Conservation (phyloP, 2,113 vertebrate genomes). For the Sphyrna mokarran region DNA sequence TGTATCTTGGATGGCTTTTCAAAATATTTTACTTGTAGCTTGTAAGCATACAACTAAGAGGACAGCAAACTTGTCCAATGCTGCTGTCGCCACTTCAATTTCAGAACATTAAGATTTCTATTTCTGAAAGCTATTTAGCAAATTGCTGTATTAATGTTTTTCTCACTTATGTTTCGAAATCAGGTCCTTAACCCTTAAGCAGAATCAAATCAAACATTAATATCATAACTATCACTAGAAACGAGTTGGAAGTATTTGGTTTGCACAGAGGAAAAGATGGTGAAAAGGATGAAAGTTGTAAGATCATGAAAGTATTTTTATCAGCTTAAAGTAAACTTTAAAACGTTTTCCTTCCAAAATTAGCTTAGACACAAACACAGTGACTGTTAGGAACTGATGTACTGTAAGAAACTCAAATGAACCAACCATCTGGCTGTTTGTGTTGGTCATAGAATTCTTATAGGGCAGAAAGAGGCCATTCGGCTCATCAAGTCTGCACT, state of each 20-base stretch:
- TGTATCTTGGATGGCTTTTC: neutral
- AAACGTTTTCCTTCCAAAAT: neutral
- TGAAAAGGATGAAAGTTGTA: neutral
- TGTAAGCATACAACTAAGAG: neutral
- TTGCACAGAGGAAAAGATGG: neutral
- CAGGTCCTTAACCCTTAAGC: neutral
- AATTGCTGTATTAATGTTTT: neutral
- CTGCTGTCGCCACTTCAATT: neutral
- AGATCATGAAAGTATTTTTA: neutral
- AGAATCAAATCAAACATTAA: neutral
- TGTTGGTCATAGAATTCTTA: neutral
- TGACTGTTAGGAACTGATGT: neutral
- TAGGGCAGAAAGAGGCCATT: too few relatives aligned
- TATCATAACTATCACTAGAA: neutral
- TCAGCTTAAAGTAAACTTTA: neutral
- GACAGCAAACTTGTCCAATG: neutral
- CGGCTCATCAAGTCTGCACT: too few relatives aligned
- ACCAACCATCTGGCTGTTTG: neutral
- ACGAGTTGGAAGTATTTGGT: neutral
- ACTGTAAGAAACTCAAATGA: neutral
- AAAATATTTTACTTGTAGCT: neutral
- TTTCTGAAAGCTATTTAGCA: neutral
- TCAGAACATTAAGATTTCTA: neutral
- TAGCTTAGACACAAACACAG: neutral
- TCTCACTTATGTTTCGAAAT: neutral